Evolutionary conservation across 2,113 vertebrate species (phyloP).

Genomic region (Eira barbara): DNA sequence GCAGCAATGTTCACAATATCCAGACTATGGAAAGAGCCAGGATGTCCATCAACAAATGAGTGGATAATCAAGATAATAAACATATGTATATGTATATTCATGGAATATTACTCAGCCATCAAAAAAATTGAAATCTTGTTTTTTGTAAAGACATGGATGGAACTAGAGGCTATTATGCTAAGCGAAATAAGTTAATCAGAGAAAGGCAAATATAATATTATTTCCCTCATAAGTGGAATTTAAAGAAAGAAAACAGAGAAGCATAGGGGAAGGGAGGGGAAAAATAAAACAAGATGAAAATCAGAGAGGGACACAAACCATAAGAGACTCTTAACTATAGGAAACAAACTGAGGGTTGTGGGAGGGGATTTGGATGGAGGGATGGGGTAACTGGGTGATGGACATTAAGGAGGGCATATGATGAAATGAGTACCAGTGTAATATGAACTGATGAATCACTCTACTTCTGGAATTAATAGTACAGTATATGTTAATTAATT

Average conservation of each 20-base stretch:
- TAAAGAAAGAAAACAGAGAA: no score
- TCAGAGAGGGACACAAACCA: not conserved
- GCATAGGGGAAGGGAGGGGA: no score
- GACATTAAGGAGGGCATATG: not conserved
- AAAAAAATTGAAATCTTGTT: no score
- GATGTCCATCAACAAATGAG: not conserved
- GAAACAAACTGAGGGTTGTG: not conserved
- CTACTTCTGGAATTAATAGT: not conserved
- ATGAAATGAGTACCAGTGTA: not conserved
- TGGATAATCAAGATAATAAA: not conserved
- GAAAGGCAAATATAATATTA: not conserved
- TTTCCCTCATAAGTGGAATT: not conserved
- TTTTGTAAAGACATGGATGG: not conserved
- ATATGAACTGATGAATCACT: not conserved
- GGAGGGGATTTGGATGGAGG: no score
- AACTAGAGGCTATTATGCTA: not conserved
- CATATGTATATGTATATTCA: not conserved
- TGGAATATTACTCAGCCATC: not conserved
- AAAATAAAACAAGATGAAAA: no score
- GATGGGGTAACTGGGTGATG: not conserved
- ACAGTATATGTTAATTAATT: not conserved
- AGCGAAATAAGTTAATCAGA: not conserved
- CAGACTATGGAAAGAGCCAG: not conserved
- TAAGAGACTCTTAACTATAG: not conserved
- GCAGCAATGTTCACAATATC: not conserved